These are phyloP conservation scores for Trilocha varians DNA, from an alignment of 2,888 invertebrate species.

Conservation along the genomic window DNA sequence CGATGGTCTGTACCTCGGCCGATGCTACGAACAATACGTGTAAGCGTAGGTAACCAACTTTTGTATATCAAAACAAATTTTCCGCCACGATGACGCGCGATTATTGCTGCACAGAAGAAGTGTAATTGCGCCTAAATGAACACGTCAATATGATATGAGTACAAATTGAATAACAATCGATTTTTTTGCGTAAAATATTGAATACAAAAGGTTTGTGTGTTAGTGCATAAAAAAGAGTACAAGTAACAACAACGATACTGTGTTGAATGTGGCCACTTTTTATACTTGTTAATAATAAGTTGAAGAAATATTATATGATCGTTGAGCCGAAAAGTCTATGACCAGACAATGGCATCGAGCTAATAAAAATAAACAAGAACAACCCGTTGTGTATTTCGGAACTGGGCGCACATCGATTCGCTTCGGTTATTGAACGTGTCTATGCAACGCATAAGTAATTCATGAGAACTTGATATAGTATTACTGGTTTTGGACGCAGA, in stretches of 20 bases:
- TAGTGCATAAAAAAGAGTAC: background rate
- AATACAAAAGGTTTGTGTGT: background rate
- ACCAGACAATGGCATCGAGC: constrained; percentile 22
- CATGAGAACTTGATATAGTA: too few relatives aligned
- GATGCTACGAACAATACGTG: constrained; percentile 1
- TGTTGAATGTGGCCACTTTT: background rate
- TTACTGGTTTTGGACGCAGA: too few relatives aligned
- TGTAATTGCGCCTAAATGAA: background rate
- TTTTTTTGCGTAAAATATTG: background rate
- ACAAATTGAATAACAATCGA: background rate
- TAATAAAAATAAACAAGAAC: constrained; percentile 23
- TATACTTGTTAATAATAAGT: background rate
- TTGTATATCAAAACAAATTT: background rate
- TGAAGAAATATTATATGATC: background rate
- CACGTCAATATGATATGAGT: background rate
- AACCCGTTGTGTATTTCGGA: constrained; percentile 24
- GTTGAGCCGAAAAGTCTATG: constrained; percentile 10
- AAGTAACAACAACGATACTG: background rate
- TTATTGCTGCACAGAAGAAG: background rate
- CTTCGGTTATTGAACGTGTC: constrained; percentile 15
- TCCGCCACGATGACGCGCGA: background rate
- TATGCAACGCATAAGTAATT: constrained; percentile 20
- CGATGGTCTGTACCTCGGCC: constrained; percentile 23
- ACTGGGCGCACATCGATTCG: constrained; percentile 27
- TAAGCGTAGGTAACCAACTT: background rate